Conservation (phyloP, 1,140 invertebrate species). For the Eriocheir sinensis region DNA sequence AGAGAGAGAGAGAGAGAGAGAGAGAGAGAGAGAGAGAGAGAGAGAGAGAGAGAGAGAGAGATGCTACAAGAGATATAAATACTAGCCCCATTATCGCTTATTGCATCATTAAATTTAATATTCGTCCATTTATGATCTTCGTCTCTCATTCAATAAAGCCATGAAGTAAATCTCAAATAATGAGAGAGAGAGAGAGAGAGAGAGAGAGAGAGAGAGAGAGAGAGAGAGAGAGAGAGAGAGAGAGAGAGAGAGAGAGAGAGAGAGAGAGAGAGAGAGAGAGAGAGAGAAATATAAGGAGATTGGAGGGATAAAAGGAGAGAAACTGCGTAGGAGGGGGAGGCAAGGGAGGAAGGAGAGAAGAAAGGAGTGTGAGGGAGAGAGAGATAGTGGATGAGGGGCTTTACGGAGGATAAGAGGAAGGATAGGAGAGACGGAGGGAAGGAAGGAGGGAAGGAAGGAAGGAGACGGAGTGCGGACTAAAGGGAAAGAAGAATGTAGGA, state of each 20-base stretch:
- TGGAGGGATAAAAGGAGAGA: too few species aligned
- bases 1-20: background rate
- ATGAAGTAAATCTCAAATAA: too few species aligned
- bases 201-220: conserved; percentile 44
- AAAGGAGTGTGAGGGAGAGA: background rate
- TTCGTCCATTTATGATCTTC: too few species aligned
- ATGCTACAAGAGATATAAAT: background rate
- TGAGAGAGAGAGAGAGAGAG: conserved; percentile 14
- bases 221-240: conserved; percentile 60
- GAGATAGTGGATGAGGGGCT: background rate
- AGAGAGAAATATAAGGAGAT: background rate
- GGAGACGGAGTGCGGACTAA: background rate
- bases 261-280: conserved; percentile 45
- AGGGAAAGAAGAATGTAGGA: background rate
- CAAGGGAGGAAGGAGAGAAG: background rate
- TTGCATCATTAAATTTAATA: too few species aligned
- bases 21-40: background rate
- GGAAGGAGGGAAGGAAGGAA: background rate
- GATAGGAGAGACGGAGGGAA: background rate
- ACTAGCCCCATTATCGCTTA: background rate
- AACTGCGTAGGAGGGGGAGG: background rate
- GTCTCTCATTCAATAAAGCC: too few species aligned
- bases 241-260: conserved; percentile 51
- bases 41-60: background rate
- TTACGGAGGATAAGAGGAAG: background rate